Percentiles rank a stretch among this genome's conserved stretches.
Conservation (phyloP, 53 echinoderm and acorn worm species). For the Zoroaster sp. region DNA sequence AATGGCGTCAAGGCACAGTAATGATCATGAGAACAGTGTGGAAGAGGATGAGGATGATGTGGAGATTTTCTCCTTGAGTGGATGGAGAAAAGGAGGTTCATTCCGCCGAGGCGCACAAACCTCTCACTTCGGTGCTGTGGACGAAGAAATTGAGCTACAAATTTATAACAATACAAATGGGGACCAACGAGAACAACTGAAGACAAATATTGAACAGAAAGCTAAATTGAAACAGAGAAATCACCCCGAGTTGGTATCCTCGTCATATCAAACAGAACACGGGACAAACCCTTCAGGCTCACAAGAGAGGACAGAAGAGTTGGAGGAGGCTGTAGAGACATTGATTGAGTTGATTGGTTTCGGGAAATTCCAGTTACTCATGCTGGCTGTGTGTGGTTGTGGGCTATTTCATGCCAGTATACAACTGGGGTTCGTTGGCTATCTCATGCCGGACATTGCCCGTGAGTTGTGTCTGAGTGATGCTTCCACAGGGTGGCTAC, state of each 20-base stretch:
- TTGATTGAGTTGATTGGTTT: constrained; percentile 6
- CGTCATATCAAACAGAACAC: neutral
- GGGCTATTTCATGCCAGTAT: neutral
- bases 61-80: constrained; percentile 12
- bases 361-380: constrained; percentile 15
- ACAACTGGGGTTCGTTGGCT: neutral
- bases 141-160: constrained; percentile 15
- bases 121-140: constrained; percentile 20
- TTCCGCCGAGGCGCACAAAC: neutral
- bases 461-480: constrained; percentile 58
- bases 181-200: neutral
- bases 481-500: constrained; percentile 48
- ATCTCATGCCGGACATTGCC: constrained; percentile 43
- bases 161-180: neutral
- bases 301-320: neutral
- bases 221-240: no score
- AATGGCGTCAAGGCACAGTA: neutral
- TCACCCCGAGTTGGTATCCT: neutral
- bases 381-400: neutral
- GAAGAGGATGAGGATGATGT: constrained; percentile 1
- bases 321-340: neutral
- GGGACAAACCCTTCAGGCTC: neutral
- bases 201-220: neutral
- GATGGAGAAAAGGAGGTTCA: neutral
- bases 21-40: neutral